These are phyloP conservation scores for Ophiothrix spiculata DNA, from an alignment of 35 echinoderm and acorn worm species.

Conservation along the genomic window DNA sequence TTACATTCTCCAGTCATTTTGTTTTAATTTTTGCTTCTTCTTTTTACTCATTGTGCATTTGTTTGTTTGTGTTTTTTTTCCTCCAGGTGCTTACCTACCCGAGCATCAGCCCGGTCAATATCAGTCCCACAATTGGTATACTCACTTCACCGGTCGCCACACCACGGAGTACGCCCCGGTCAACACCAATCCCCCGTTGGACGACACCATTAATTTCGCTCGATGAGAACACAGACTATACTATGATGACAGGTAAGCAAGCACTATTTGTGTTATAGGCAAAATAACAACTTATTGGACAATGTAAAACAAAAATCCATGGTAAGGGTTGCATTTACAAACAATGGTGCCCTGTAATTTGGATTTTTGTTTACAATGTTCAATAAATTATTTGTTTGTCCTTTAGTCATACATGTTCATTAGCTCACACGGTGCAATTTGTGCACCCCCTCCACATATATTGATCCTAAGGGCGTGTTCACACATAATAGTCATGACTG, in stretches of 20 bases:
- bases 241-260: constrained; percentile 86
- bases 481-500: too few relatives aligned
- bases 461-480: too few relatives aligned
- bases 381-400: too few relatives aligned
- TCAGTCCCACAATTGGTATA: constrained; percentile 85
- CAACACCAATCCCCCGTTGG: constrained; percentile 96
- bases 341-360: too few relatives aligned
- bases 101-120: constrained; percentile 83
- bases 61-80: neutral
- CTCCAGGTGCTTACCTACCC: constrained; percentile 88
- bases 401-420: neutral
- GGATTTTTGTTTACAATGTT: too few relatives aligned
- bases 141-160: constrained; percentile 98
- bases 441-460: too few relatives aligned
- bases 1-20: too few relatives aligned
- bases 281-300: too few relatives aligned
- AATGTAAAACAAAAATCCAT: too few relatives aligned
- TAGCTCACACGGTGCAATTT: neutral
- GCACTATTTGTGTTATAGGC: neutral
- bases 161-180: constrained; percentile 84
- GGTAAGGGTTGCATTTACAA: too few relatives aligned
- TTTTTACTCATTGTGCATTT: neutral
- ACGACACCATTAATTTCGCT: constrained; percentile 88
- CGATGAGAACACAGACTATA: constrained; percentile 89
- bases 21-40: too few relatives aligned